Evolutionary conservation across 2,797 vertebrate genomes (phyloP).

Genomic region (Spatula clypeata): DNA sequence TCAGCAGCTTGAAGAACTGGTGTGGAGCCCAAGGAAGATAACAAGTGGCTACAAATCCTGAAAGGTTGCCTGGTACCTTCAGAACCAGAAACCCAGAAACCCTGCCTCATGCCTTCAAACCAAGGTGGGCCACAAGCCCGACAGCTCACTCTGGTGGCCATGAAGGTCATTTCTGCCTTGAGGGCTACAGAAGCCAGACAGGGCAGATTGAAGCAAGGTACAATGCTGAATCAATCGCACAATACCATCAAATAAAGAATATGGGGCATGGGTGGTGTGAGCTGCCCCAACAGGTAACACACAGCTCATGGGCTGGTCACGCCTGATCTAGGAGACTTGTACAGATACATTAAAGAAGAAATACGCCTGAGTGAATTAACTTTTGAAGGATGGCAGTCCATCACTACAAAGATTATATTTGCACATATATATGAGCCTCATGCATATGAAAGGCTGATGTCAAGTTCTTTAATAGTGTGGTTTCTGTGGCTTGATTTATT

Average conservation of each 20-base stretch:
- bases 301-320: neutral
- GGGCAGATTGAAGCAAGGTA: neutral
- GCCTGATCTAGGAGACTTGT: neutral
- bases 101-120: neutral
- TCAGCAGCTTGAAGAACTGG: neutral
- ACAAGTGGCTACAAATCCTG: neutral
- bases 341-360: neutral
- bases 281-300: neutral
- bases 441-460: neutral
- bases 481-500: neutral
- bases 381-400: neutral
- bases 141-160: neutral
- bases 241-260: neutral
- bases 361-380: neutral
- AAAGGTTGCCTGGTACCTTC: neutral
- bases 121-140: accelerated
- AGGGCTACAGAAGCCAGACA: accelerated
- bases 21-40: neutral
- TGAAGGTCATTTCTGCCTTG: neutral
- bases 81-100: neutral
- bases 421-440: neutral
- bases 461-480: neutral
- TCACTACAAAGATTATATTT: neutral
- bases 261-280: neutral
- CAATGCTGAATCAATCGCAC: neutral